Evolutionary conservation across 2,113 vertebrate genomes (phyloP).

Genomic region (Leucoraja erinaceus): DNA sequence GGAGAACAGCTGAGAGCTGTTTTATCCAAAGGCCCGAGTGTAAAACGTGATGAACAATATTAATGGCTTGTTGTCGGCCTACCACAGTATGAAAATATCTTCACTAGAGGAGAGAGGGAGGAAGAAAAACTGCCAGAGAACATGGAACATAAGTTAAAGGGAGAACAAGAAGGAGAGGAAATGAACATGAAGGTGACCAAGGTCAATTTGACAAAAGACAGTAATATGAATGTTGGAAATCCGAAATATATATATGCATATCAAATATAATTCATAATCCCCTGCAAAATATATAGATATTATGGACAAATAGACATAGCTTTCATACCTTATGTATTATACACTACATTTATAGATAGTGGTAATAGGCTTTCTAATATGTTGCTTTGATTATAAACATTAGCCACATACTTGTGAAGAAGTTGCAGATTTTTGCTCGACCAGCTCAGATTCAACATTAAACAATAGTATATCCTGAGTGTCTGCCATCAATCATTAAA

Average conservation of each 20-base stretch:
- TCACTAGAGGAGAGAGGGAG: neutral
- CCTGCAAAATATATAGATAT: neutral
- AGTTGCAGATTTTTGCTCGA: constrained; percentile 2
- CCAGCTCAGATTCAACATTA: neutral
- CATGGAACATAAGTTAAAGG: neutral
- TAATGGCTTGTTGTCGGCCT: neutral
- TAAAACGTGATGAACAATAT: neutral
- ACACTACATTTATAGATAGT: too few relatives aligned
- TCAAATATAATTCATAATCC: neutral
- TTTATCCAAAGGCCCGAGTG: neutral
- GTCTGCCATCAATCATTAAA: neutral
- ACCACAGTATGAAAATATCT: neutral
- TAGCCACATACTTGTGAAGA: neutral
- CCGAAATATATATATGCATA: too few relatives aligned
- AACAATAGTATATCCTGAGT: neutral
- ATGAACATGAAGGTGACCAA: neutral
- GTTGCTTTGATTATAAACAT: neutral
- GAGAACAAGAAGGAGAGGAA: neutral
- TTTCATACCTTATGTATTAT: too few relatives aligned
- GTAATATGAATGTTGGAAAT: too few relatives aligned
- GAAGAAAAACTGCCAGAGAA: neutral
- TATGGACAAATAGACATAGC: too few relatives aligned
- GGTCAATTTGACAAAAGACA: too few relatives aligned
- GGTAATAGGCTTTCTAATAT: too few relatives aligned
- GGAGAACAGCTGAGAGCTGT: neutral